These are phyloP conservation scores for Leucania comma DNA, from an alignment of 2,888 invertebrate genomes.

Conservation along the genomic window DNA sequence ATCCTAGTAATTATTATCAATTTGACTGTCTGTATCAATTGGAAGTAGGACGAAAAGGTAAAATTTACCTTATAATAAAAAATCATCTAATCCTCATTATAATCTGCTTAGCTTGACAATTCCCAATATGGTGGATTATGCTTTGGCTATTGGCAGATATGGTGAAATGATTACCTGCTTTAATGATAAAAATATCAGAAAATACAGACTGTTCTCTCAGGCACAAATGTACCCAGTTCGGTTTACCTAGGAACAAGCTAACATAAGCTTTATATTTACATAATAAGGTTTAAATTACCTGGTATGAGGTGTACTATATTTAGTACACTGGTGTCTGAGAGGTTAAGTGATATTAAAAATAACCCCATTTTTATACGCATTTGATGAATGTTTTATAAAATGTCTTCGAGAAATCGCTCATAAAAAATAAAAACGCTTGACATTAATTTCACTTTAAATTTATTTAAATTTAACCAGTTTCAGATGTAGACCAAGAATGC, in stretches of 20 bases:
- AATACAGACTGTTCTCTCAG: not conserved
- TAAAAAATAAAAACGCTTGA: not conserved
- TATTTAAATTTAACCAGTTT: conserved; percentile 86
- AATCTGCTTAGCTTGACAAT: not conserved
- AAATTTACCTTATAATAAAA: not conserved
- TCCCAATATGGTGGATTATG: not conserved
- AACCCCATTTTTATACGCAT: not conserved
- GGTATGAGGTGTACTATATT: too few species aligned
- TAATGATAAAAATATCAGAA: not conserved
- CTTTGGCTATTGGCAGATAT: not conserved
- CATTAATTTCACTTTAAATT: conserved; percentile 27
- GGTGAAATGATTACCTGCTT: not conserved
- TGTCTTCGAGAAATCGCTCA: not conserved
- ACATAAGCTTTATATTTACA: too few species aligned
- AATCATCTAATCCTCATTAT: not conserved
- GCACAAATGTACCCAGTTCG: too few species aligned
- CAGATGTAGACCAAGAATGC: conserved; percentile 96
- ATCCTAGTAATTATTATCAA: conserved; percentile 15
- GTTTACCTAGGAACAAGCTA: too few species aligned
- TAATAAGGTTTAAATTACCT: too few species aligned
- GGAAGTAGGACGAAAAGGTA: conserved; percentile 27
- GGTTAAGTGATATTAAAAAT: too few species aligned
- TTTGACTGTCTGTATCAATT: conserved; percentile 27
- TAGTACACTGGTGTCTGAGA: too few species aligned
- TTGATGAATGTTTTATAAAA: too few species aligned